Base-by-base conservation (phyloP, 2,888 invertebrate genomes). In the Ophion ellenae region DNA sequence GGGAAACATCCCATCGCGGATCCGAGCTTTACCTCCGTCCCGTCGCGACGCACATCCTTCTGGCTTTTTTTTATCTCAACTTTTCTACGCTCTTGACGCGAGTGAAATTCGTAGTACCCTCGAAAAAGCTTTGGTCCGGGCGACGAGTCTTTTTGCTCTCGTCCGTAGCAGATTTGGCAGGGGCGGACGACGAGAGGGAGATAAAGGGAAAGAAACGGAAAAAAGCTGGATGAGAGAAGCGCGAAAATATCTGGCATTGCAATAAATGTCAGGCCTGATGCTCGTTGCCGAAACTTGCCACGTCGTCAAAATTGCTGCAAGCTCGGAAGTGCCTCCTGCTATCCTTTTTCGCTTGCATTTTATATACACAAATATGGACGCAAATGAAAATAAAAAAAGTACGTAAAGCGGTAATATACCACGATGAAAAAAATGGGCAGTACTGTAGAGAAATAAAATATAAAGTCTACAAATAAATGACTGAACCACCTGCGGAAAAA, bases 71-170 rank as follows among this genome's bases (percentile, higher is more conserved):
- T 84, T 84, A 78, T 81, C 83, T 81, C 81, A 74, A 86, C 81
- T 84, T 78, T 84, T 84, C 83, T 81, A 61, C 86, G 78, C 86
- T 81, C 86, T 83, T 80, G 81, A 81, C 86, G 86, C 83, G 86
- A 86, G 83, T 83, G 86, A 86, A 83, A 86, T 86, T 86, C 86
- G 86, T 83, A 86, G 83, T 75, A 83, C 86, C 83, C 86, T 86
- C 86, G 83, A 86, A 86, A 86, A 83, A 83, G 83, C 86, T 86
- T 81, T 70, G 86, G 83, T 81, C 83, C 83, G 71, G 64, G 76
- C 78, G 74, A 81, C 81, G 78, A 76, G 80, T 70, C 84, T 73
- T 71, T 40, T 47, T 75, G 73, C 32, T 32, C 64, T 59, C 81
- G 61, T 67, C 73, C 47, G 28, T 59, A 75, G 81, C 69, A 81